Conservation (phyloP, 2,113 vertebrate species). For the Tyto alba region DNA sequence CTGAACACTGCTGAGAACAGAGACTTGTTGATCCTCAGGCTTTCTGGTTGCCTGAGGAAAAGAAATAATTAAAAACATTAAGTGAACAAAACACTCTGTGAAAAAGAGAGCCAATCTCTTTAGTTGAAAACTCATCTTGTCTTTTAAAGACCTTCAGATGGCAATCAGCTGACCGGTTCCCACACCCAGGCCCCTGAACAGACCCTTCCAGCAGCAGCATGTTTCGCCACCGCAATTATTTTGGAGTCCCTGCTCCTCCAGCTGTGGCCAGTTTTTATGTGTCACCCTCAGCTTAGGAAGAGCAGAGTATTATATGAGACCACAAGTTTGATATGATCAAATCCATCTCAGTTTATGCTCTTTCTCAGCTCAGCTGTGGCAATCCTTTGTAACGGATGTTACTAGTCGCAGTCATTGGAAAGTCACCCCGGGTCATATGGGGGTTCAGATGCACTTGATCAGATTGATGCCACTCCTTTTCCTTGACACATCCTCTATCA, state of each 20-base stretch:
- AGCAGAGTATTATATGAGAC: neutral
- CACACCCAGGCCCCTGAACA: accelerated
- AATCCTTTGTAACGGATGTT: neutral
- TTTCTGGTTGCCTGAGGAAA: conserved; percentile 47
- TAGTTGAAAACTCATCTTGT: neutral
- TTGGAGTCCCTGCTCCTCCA: neutral
- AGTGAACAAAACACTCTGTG: conserved; percentile 23
- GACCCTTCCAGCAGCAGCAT: neutral
- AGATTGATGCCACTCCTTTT: neutral
- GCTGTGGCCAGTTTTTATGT: neutral
- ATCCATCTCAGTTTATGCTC: neutral
- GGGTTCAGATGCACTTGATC: neutral
- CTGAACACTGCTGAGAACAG: conserved; percentile 50
- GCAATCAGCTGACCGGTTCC: neutral
- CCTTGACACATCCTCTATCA: neutral
- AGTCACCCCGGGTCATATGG: neutral
- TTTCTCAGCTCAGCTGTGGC: neutral
- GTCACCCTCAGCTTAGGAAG: neutral
- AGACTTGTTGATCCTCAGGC: conserved; percentile 60
- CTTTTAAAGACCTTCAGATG: neutral
- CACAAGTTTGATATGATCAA: neutral
- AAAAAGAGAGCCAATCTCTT: neutral
- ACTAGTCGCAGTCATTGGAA: neutral
- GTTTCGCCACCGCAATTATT: neutral
- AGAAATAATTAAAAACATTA: conserved; percentile 67